Evolutionary conservation across 1,140 invertebrate species (phyloP).

Genomic region (Drosophila fuyamai): DNA sequence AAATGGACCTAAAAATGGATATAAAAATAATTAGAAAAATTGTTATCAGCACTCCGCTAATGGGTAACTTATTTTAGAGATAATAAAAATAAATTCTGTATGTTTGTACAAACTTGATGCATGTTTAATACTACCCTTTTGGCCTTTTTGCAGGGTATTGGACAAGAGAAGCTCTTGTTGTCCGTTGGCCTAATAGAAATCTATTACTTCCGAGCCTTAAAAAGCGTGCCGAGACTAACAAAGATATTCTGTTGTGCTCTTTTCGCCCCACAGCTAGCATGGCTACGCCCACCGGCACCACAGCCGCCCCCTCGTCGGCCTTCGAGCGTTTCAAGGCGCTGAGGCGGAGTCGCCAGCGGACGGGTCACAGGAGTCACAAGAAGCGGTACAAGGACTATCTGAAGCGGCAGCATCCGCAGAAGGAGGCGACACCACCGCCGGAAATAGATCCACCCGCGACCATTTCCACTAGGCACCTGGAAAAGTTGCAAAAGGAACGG

Average conservation of each 20-base stretch:
- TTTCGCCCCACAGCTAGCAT: constrained; percentile 28
- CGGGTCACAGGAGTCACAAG: constrained; percentile 79
- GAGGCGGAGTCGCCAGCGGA: constrained; percentile 62
- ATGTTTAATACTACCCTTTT: background rate
- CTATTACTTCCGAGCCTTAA: constrained; percentile 71
- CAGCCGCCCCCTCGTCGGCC: constrained; percentile 37
- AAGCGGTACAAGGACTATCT: constrained; percentile 80
- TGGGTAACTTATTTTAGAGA: too few species aligned
- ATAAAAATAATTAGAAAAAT: too few species aligned
- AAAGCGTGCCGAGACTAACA: constrained; percentile 62
- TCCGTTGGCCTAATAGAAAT: constrained; percentile 66
- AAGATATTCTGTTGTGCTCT: constrained; percentile 4
- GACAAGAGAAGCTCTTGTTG: constrained; percentile 43
- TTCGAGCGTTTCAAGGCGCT: constrained; percentile 74
- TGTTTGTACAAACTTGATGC: too few species aligned
- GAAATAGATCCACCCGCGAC: background rate
- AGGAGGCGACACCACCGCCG: background rate
- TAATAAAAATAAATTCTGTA: background rate
- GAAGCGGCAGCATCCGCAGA: constrained; percentile 24
- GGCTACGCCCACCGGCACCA: constrained; percentile 5
- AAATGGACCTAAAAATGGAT: too few species aligned
- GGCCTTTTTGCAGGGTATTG: background rate
- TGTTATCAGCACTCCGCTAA: too few species aligned
- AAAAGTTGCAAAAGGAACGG: constrained; percentile 47
- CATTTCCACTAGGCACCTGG: constrained; percentile 23